Conservation (phyloP, 2,113 vertebrate genomes). For the Corythornis madagascariensis region DNA sequence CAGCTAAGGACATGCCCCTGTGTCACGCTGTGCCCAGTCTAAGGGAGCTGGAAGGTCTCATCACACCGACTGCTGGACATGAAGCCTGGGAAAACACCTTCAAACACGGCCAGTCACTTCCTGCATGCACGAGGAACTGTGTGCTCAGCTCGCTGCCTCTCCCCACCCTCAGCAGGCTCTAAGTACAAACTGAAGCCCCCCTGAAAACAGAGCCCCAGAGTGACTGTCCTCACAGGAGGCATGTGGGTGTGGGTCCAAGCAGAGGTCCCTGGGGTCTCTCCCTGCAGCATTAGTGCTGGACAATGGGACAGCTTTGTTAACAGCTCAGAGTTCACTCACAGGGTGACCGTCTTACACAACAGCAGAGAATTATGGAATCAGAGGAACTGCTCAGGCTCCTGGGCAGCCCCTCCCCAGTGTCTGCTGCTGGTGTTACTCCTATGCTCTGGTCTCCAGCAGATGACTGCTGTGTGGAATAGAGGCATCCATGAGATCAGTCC, state of each 20-base stretch:
- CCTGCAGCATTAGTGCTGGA: accelerated
- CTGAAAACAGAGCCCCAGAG: not conserved
- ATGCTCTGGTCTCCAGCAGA: not conserved
- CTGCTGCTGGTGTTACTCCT: not conserved
- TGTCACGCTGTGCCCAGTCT: not conserved
- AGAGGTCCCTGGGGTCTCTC: not conserved
- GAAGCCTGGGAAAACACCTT: not conserved
- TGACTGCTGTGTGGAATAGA: accelerated
- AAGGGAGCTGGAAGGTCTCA: not conserved
- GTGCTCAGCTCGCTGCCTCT: not conserved
- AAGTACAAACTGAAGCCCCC: not conserved
- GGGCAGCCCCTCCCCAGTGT: not conserved
- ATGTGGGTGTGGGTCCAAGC: accelerated
- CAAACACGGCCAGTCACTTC: not conserved
- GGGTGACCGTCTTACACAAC: not conserved
- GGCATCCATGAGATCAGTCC: not conserved
- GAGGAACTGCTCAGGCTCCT: not conserved
- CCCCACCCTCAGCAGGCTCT: not conserved
- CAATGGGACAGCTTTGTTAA: not conserved
- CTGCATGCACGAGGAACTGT: not conserved
- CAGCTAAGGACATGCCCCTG: not conserved
- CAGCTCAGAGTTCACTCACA: not conserved
- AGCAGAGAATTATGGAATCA: not conserved
- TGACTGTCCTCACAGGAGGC: not conserved
- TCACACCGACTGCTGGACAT: not conserved